Evolutionary conservation across 1,140 invertebrate genomes (phyloP).

Genomic region (Acyrthosiphon pisum): DNA sequence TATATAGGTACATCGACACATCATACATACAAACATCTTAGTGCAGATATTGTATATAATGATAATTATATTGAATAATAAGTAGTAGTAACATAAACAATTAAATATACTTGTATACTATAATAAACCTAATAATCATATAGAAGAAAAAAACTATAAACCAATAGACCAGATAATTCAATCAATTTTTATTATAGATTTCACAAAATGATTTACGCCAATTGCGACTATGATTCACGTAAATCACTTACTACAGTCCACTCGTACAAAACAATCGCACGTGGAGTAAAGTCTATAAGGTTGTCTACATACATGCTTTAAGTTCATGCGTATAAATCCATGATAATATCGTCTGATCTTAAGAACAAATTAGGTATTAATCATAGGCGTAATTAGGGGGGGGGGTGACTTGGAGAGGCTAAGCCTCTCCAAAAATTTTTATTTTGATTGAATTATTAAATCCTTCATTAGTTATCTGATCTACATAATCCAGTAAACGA

Average conservation of each 20-base stretch:
- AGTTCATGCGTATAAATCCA: too few relatives aligned
- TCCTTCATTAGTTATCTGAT: too few relatives aligned
- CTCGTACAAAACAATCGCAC: neutral
- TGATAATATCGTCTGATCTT: too few relatives aligned
- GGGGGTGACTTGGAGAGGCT: too few relatives aligned
- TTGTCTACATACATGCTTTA: too few relatives aligned
- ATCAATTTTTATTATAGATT: neutral
- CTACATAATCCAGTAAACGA: too few relatives aligned
- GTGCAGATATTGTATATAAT: neutral
- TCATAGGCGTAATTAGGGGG: too few relatives aligned
- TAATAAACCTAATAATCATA: neutral
- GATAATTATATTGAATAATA: neutral
- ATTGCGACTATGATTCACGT: neutral
- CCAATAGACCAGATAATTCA: neutral
- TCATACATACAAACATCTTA: neutral
- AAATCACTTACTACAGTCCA: slow-evolving; percentile 4
- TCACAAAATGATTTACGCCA: neutral
- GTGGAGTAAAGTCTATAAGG: neutral
- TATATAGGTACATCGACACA: too few relatives aligned
- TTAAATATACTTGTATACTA: neutral
- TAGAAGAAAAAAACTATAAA: neutral
- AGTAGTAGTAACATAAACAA: neutral
- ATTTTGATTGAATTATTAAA: too few relatives aligned
- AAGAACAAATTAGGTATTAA: too few relatives aligned
- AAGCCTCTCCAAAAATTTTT: too few relatives aligned